Base-by-base conservation (phyloP, 1,140 invertebrate species). In the Plutomurus gul region DNA sequence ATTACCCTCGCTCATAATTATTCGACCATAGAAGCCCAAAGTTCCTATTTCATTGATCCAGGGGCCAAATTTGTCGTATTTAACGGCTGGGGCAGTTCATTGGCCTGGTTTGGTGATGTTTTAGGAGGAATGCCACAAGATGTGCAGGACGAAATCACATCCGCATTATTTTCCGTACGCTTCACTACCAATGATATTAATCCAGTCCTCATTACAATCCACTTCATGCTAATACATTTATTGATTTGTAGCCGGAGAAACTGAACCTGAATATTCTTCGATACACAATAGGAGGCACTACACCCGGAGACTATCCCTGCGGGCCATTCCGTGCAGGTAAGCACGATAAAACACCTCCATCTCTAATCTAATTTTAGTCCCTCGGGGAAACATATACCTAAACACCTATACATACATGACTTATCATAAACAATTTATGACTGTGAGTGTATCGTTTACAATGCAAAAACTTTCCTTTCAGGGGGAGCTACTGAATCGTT, bases 231-330 rank as follows among this genome's bases (percentile, higher is more conserved):
- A 56, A 51, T 20, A 37, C 20, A 10, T 73, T 30, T 75, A 71
- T 30, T 10, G 13, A 37, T 51, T 49, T 16, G 49, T 39, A 83
- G 82, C 77, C 77, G 5, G 80, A 79, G 4, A 74, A 75, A 65
- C 36, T 83, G 20, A 83, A 83, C 71, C 27, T 83, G 7, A 83
- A 83, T 22, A 79, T 83, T 22, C 27, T 83, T 22, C 74, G 82
- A 5, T 83, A 83, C 30, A 76, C 76, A 20, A 83, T 83, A 37
- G 82, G 82, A 5, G 82, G 82, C 8, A 83, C 82, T 5, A 79
- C 75, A 5, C 80, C 60, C 5, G 80, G 80, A 37, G 22, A 79
- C 16, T 60, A 47, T 25, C 71, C 43, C 5, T 83, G 82, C 73
- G 82, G 82, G 3, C 3, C 1, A 1, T 83, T 65, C 25, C 13